Base-by-base conservation (phyloP, 2,888 invertebrate species). In the Bedellia somnulentella region DNA sequence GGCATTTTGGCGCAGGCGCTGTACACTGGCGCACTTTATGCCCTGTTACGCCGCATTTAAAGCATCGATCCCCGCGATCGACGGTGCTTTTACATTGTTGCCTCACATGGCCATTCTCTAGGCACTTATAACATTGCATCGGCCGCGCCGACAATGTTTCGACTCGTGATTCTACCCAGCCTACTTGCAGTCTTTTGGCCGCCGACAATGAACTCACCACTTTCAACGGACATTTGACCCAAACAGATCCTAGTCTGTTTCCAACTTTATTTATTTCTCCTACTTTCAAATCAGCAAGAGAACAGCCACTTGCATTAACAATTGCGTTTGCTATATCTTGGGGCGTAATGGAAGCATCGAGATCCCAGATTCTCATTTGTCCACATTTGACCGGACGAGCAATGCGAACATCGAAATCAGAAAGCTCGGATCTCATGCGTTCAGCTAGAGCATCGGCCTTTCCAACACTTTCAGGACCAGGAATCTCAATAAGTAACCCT, bases 41-140 rank as follows among this genome's bases (percentile, higher is more conserved):
- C 30, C 2, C 37, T 11, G 2, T 33, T 35, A n/a, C 39, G 39
- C 1, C 41, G 39, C 18, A 18, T 34, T 30, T 36, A n/a, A n/a
- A n/a, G n/a, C n/a, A n/a, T n/a, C n/a, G n/a, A n/a, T n/a, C n/a
- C n/a, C n/a, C n/a, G n/a, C n/a, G n/a, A n/a, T n/a, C n/a, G n/a
- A n/a, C n/a, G n/a, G n/a, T n/a, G n/a, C n/a, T n/a, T n/a, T n/a
- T n/a, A n/a, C n/a, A n/a, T n/a, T n/a, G n/a, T n/a, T n/a, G n/a
- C n/a, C n/a, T n/a, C n/a, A n/a, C n/a, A n/a, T n/a, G n/a, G n/a
- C n/a, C n/a, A n/a, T n/a, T n/a, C n/a, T n/a, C n/a, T n/a, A n/a
- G n/a, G n/a, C 37, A 39, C 6, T 35, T 27, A 21, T 24, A 41
- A 16, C 39, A 39, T 5, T 36, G 30, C 23, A 37, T 6, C 2